Evolutionary conservation across 2,888 invertebrate genomes (phyloP), one percentile per base, ranked within the genome.

Genomic region (Drosophila differens): DNA sequence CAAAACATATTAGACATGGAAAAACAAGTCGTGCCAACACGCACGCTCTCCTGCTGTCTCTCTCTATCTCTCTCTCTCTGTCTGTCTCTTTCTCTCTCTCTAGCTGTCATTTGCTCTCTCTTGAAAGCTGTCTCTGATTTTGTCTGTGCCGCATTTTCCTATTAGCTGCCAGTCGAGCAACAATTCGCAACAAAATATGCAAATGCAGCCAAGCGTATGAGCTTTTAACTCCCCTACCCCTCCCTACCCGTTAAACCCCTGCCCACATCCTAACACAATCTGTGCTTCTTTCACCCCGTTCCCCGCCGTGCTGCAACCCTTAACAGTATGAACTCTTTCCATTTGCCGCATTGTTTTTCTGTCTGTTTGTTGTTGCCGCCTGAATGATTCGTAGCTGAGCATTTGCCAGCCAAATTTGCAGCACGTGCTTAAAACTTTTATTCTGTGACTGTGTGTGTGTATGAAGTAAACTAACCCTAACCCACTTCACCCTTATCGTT

Each of bases 181-280:
- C 88, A 89, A 89, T 90, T 87, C 67, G 79, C 81, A 79, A 83
- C 80, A 89, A 91, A 86, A 85, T 91, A 83, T 87, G 86, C 90
- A 87, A 91, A 89, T 90, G 79, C 91, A 86, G 71, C 74, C 82
- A 79, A 90, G 84, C 78, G 74, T 80, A 79, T 79, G 76, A 77
- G 80, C 66, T 70, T 61, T 58, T 53, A 44, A 30, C n/a, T 41
- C 44, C 44, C 4, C 35, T 30, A 22, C 14, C 44, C 49, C 6
- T 19, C 44, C 49, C 6, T 19, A 1, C 63, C n/a, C 57, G 7
- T 14, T 14, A 7, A 16, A 16, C 30, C 25, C 3, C 14, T 4
- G 14, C 1, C 58, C 16, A 22, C 49, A 16, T 30, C 19, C 62
- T 58, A 74, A 73, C 61, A 54, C 53, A 64, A 52, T 33, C 53